Conservation (phyloP, 2,888 invertebrate genomes). For the Unio delphinus region DNA sequence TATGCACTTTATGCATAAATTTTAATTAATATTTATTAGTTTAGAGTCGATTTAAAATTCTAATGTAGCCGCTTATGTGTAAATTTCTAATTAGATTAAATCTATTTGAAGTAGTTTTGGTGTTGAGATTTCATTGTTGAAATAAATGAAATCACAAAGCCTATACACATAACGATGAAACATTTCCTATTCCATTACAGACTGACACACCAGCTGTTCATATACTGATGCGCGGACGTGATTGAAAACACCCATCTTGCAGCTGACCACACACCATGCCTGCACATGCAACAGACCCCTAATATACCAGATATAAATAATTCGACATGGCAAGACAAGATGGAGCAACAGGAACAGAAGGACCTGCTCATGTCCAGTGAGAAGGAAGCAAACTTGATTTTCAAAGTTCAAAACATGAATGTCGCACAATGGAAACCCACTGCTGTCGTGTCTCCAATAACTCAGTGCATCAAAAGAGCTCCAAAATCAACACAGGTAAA, state of each 20-base stretch:
- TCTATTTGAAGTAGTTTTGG: no score
- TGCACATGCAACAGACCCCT: neutral
- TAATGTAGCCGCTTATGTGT: no score
- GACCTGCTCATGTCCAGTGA: conserved; percentile 33
- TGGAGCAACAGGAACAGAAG: conserved; percentile 18
- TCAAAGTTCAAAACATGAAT: conserved; percentile 26
- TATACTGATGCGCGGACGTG: conserved; percentile 7
- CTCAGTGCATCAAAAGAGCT: conserved; percentile 38
- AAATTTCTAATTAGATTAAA: no score
- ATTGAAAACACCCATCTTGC: no score
- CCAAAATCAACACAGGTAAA: conserved; percentile 35
- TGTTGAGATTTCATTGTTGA: no score
- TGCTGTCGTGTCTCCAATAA: conserved; percentile 53
- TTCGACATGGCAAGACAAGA: conserved; percentile 19
- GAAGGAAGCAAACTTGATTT: conserved; percentile 42
- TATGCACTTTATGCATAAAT: no score
- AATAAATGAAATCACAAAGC: no score
- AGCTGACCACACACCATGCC: conserved; percentile 41
- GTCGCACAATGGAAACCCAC: conserved; percentile 43
- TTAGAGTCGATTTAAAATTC: no score
- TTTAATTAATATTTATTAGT: no score
- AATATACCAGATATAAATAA: conserved; percentile 10
- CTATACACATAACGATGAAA: neutral
- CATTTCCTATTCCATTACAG: conserved; percentile 24
- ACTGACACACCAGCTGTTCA: conserved; percentile 47